Base-by-base conservation (phyloP, 1,140 invertebrate species). In the Hydropsyche tenuis region DNA sequence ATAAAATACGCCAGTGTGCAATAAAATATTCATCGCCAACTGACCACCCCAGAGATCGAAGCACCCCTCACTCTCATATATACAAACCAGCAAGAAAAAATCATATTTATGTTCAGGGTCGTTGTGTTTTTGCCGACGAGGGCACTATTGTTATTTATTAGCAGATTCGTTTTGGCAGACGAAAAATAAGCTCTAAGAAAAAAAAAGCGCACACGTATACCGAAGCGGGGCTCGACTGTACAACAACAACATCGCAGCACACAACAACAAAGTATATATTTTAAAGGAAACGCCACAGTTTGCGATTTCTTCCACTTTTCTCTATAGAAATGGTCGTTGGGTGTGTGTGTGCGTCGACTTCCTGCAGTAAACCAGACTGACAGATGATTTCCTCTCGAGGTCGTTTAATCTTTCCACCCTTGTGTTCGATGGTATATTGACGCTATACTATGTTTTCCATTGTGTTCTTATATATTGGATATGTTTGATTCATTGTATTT, bases 361-460 rank as follows among this genome's bases (percentile, higher is more conserved):
- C 65, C 65, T 68, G 45, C 18, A 42, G 65, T 51, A 68, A 68
- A 68, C 65, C 65, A 46, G 65, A 48, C 65, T 68, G 65, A 68
- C 46, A 20, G 43, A 68, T 68, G 65, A 68, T 68, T 68, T 68
- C 65, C 65, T 68, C 46, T 51, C 22, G 1, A 30, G 45, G 22
- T 68, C 65, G 65, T 43, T 68, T 68, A 68, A 68, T 68, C 65
- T 68, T 23, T 51, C 46, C 3, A n/a, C 65, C 37, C 46, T 16
- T 64, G 14, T 30, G 18, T 64, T 60, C 53, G 30, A 37, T 37
- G 30, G 30, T 37, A 37, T 37, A 37, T 37, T 9, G 30, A 37
- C 9, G 30, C 30, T n/a, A 37, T 37, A 37, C 9, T n/a, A n/a
- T n/a, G n/a, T 37, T 37, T 9, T 37, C 30, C 9, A 37, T 37